Base-by-base conservation (phyloP, 2,113 vertebrate genomes). In the Gracilinanus agilis region DNA sequence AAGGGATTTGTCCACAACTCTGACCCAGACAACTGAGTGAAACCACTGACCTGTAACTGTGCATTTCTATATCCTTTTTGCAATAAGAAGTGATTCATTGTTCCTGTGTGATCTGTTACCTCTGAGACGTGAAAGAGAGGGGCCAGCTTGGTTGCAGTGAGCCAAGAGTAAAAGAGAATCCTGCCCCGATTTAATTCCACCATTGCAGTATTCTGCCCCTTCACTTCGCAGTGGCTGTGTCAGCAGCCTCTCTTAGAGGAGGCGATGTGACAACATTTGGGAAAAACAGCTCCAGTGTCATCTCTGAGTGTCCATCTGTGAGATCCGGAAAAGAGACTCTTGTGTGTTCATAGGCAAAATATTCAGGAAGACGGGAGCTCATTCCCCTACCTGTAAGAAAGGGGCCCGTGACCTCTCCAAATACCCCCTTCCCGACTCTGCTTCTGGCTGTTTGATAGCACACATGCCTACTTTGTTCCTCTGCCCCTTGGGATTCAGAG, bases 1-100 rank as follows among this genome's bases (percentile, higher is more conserved):
- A 67, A n/a, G 61, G 29, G 29, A 67, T 29, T 67, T 67, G 61
- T 67, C n/a, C 61, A 12, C 29, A n/a, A 19, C 13, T 7, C 67
- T 23, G 34, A 5, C 44, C 55, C 89, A 55, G 88, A 0, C 4
- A 90, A 92, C 95, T 88, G 93, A 91, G 92, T 94, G 94, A 91
- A 96, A 93, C 90, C 13, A 2, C 67, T 90, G 94, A 95, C 95
- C 94, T 91, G 11, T 91, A 93, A 91, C 97, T 97, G 97, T 97
- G 95, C 96, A 95, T 93, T 97, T 94, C 95, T 96, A 91, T 0
- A 5, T 95, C 91, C 90, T 92, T 95, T 89, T 96, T 96, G 96
- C 96, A 96, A 95, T 93, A 96, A 95, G 92, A 95, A 90, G 90
- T 89, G 34, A 24, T 91, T 95, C 88, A 95, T 91, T 92, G 91